phyloP scores from a whole-genome alignment of 2,113 vertebrate genomes.

The Thamnaconus septentrionalis region DNA sequence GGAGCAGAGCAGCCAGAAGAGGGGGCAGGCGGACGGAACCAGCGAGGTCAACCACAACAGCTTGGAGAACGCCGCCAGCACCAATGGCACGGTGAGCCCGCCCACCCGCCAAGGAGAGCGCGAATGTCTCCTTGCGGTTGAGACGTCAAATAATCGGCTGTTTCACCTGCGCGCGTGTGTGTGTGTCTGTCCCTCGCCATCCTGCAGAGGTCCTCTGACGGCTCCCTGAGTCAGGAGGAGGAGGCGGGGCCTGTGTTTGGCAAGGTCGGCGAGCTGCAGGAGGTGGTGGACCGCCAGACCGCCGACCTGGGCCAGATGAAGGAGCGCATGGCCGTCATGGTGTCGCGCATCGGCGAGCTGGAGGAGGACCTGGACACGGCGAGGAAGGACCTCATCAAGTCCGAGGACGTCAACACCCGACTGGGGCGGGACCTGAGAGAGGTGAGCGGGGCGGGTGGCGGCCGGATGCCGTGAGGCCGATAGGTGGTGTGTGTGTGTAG shows the following conservation, averaged over 20 bases:
- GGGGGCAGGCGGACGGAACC: conserved; percentile 80
- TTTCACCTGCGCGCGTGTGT: conserved; percentile 2
- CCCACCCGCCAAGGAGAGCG: neutral
- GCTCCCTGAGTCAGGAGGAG: conserved; percentile 86
- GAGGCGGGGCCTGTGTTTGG: conserved; percentile 68
- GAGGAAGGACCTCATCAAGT: conserved; percentile 93
- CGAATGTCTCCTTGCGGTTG: too few species aligned
- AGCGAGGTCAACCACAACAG: conserved; percentile 82
- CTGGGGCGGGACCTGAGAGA: conserved; percentile 93
- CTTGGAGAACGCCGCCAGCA: conserved; percentile 81
- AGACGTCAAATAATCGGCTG: neutral
- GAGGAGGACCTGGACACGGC: conserved; percentile 97
- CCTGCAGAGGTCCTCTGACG: conserved; percentile 85
- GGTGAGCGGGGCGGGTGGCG: conserved; percentile 61
- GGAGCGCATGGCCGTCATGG: conserved; percentile 88
- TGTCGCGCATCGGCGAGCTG: conserved; percentile 85
- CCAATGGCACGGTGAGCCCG: conserved; percentile 88
- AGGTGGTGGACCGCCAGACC: conserved; percentile 86
- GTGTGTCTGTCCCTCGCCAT: neutral
- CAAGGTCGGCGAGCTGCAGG: conserved; percentile 89
- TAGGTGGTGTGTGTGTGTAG: too few species aligned
- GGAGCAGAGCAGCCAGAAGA: conserved; percentile 91
- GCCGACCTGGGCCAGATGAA: conserved; percentile 92
- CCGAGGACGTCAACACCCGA: conserved; percentile 90
- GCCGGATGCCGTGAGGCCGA: too few species aligned